Evolutionary conservation across 2,797 vertebrate genomes (phyloP), one percentile per base, ranked within the genome.

Genomic region (Myioborus miniatus): DNA sequence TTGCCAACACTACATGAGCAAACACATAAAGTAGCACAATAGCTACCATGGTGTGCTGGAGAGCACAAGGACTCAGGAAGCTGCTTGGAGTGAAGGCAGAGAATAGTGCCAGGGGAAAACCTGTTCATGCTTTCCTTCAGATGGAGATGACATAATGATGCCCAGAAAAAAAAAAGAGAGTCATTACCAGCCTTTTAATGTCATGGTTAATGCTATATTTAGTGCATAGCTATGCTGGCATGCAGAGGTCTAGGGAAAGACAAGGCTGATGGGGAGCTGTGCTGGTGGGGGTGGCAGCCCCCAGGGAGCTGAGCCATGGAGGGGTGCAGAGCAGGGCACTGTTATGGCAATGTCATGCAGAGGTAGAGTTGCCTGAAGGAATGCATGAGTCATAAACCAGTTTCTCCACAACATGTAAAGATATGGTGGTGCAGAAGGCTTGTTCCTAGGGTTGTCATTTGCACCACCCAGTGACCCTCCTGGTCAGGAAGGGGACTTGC

Each of bases 221-320:
- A 65, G 62, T 0, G 0, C 21, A 3, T 32, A 26, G 47, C 32
- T 7, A 0, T 44, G 71, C 36, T 68, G 71, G 30, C 15, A 13
- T 39, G 59, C 0, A 0, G 44, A 53, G 46, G 9, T 52, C 29
- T 76, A 5, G 14, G 5, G 8, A 11, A 63, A 67, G 56, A 20
- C 0, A 6, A 43, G 18, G 46, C 22, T 67, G 75, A 16, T 26
- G 68, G 34, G 27, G 43, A 32, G 46, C 3, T 36, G 70, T 1
- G 10, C 78, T 6, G 32, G 5, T n/a, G 43, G 50, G 41, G 64
- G 15, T 12, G 37, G 62, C 41, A 71, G 62, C 22, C 63, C 60
- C 20, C 1, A 2, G 34, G 49, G 34, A 93, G 49, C 11, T 4
- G 19, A 60, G 58, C 4, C 24, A 65, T 11, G 58, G 53, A 64